A percentile compares a stretch with the other conserved stretches of the same genome.
Conservation (phyloP, 1,140 invertebrate species). For the Saccostrea glomerata region DNA sequence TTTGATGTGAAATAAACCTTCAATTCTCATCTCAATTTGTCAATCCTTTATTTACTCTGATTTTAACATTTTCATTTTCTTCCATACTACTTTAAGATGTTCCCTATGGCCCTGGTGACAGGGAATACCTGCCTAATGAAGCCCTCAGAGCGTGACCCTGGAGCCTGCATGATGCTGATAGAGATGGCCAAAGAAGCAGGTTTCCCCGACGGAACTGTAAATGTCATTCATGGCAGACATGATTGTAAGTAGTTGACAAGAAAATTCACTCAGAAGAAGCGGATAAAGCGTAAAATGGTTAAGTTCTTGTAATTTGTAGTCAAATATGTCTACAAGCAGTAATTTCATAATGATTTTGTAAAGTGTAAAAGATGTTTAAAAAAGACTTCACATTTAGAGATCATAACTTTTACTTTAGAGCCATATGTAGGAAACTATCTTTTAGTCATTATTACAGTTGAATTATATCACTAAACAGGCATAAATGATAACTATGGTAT, state of each 20-base stretch:
- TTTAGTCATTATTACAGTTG: too few relatives aligned
- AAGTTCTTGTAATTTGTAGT: too few relatives aligned
- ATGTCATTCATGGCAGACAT: conserved; percentile 97
- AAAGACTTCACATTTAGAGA: too few relatives aligned
- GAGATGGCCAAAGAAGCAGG: conserved; percentile 94
- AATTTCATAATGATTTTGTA: neutral
- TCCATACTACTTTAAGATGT: conserved; percentile 83
- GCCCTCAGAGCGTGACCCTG: conserved; percentile 98
- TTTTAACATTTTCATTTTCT: too few relatives aligned
- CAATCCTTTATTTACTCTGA: too few relatives aligned
- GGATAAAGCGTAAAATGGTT: too few relatives aligned
- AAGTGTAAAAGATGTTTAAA: neutral
- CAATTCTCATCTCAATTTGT: neutral
- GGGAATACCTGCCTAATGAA: conserved; percentile 89
- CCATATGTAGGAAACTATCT: too few relatives aligned
- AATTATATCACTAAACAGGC: too few relatives aligned
- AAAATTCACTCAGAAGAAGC: too few relatives aligned
- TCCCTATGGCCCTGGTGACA: conserved; percentile 94
- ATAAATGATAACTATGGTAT: neutral
- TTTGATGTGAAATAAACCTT: neutral
- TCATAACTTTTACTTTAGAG: too few relatives aligned
- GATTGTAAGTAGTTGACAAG: conserved; percentile 79
- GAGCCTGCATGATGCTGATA: conserved; percentile 95
- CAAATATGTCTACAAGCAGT: neutral
- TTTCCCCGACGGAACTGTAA: conserved; percentile 95